Evolutionary conservation across 1,140 invertebrate species (phyloP), one percentile per base, ranked within the genome.

Genomic region (Bombus terrestris): DNA sequence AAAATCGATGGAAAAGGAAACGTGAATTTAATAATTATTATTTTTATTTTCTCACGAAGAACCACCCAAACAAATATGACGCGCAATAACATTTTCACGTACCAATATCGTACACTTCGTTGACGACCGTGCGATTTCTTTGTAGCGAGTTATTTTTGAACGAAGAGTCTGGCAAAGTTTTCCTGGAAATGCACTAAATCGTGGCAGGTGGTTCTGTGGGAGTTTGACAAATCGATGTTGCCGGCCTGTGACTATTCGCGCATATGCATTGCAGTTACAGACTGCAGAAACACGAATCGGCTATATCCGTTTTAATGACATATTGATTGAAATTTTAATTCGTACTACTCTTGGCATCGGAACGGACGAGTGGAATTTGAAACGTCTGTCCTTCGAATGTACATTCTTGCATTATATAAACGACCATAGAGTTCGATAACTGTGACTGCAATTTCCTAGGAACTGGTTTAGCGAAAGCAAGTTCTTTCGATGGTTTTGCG

Each of bases 161-260:
- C 32, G 28, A 81, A 5, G 6, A 47, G 2, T 15, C 22, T 22
- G 13, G 12, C 28, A 2, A 64, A 81, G 18, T 39, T 62, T 75
- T 75, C 39, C n/a, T 41, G 32, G 13, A 57, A 69, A 13, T 59
- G 9, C 28, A 5, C 1, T 41, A 83, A 83, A 77, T 77, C 10
- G 2, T 41, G 8, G 9, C 37, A 57, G 64, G 41, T 66, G 35
- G 9, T 53, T 9, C 35, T 32, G 57, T 72, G 15, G 62, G 39
- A 39, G 75, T 79, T 79, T 79, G 4, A 59, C 35, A 41, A 86
- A 86, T 89, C 88, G 62, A 89, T 82, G 69, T 79, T 37, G 25
- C 57, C 25, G 18, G 6, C 43, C n/a, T 71, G 78, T 13, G 25
- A 59, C 76, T 15, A 53, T 79, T 66, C 79, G 75, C 76, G 86